Evolutionary conservation across 2,888 invertebrate species (phyloP).

Genomic region (Entomobrya multifasciata): DNA sequence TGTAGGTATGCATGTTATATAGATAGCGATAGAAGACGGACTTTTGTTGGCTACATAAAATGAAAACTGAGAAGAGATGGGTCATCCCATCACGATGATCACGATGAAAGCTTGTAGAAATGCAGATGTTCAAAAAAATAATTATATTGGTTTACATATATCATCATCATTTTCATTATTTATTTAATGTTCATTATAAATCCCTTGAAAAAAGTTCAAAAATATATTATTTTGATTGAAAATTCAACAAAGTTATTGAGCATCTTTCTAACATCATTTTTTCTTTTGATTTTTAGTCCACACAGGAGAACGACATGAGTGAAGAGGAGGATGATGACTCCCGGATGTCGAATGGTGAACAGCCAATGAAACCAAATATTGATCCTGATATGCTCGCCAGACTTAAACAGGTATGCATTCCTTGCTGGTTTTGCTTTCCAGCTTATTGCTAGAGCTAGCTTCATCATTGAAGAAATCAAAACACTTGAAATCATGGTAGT

Average conservation of each 20-base stretch:
- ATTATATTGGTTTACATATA: not conserved
- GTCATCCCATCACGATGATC: constrained; percentile 5
- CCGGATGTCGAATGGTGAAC: constrained; percentile 79
- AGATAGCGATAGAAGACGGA: not conserved
- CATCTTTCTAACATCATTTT: not conserved
- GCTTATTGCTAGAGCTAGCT: no score
- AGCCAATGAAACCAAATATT: constrained; percentile 78
- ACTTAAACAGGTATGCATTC: constrained; percentile 77
- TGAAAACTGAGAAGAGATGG: constrained; percentile 33
- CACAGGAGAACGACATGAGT: constrained; percentile 78
- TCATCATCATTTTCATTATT: no score
- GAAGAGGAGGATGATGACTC: constrained; percentile 80
- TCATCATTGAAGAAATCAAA: no score
- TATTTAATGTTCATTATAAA: constrained; percentile 26
- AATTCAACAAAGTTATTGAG: not conserved
- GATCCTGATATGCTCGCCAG: constrained; percentile 79
- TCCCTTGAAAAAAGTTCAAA: not conserved
- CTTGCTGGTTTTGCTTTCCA: not conserved
- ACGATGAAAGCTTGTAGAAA: not conserved
- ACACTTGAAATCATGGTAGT: no score
- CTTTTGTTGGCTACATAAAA: not conserved
- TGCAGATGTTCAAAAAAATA: constrained; percentile 63
- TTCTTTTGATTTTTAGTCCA: constrained; percentile 73
- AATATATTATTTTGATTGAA: not conserved
- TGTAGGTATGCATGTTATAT: not conserved